Conservation (phyloP, 2,113 vertebrate species). For the Anarhynchus alexandrinus region DNA sequence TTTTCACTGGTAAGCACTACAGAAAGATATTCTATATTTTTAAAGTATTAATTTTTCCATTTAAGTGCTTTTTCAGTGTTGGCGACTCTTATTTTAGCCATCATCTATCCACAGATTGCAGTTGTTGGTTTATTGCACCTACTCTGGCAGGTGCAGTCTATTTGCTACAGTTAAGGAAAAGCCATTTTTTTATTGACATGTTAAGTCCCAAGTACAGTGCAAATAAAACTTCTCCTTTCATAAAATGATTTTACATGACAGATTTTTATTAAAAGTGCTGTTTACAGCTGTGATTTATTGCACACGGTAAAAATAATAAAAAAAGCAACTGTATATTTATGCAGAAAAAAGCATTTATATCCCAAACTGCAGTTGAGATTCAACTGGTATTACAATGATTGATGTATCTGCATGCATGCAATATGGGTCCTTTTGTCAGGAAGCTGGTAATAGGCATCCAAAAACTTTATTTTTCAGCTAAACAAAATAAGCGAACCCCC, state of each 20-base stretch:
- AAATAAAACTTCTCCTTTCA: slow-evolving; percentile 10
- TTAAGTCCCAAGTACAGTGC: neutral
- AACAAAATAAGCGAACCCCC: neutral
- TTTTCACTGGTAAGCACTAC: neutral
- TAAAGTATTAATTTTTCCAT: neutral
- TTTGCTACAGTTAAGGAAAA: slow-evolving; percentile 15
- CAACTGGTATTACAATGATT: neutral
- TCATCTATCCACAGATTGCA: neutral
- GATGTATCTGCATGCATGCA: neutral
- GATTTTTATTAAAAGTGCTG: neutral
- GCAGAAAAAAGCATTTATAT: neutral
- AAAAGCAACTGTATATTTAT: neutral
- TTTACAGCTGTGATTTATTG: neutral
- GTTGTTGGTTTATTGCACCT: neutral
- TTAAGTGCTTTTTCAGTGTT: neutral
- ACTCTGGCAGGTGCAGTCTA: neutral
- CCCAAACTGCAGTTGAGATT: neutral
- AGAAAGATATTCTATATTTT: neutral
- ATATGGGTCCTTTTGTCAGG: neutral
- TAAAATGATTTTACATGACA: neutral
- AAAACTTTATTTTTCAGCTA: neutral
- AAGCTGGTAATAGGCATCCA: neutral
- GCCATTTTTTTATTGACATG: neutral
- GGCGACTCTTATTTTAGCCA: neutral
- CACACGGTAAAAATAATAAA: neutral